These are phyloP conservation scores for Eremobia ochroleuca DNA, from an alignment of 2,888 invertebrate species.

Conservation along the genomic window DNA sequence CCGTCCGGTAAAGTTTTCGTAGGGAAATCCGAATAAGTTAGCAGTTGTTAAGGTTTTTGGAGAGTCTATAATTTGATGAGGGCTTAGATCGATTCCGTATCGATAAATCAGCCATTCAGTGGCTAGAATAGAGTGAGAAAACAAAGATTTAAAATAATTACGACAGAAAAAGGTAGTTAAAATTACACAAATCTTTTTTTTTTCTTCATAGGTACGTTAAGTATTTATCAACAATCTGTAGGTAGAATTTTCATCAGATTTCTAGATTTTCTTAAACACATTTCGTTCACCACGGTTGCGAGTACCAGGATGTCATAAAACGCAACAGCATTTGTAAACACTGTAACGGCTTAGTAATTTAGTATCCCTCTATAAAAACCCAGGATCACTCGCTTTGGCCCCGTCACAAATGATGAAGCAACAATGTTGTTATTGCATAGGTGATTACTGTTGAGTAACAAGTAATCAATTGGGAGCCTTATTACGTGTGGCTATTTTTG, in stretches of 20 bases:
- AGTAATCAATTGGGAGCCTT: conserved; percentile 47
- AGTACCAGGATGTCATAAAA: conserved; percentile 48
- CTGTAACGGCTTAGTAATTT: neutral
- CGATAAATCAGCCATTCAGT: neutral
- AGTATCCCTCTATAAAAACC: conserved; percentile 36
- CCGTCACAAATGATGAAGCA: conserved; percentile 45
- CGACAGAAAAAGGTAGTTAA: no score
- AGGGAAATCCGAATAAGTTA: conserved; percentile 1
- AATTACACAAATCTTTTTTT: neutral
- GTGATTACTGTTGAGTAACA: conserved; percentile 59
- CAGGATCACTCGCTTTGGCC: conserved; percentile 36
- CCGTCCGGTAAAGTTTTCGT: conserved; percentile 2
- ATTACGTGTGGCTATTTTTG: conserved; percentile 48
- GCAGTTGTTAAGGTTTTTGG: neutral
- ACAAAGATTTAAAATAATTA: neutral
- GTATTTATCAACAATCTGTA: neutral
- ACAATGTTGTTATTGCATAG: conserved; percentile 43
- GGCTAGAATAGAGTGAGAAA: neutral
- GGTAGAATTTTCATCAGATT: neutral
- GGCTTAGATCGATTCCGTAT: neutral
- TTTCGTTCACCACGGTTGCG: neutral
- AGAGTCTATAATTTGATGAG: neutral
- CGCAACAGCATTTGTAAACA: conserved; percentile 14
- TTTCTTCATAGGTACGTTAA: no score
- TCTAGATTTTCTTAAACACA: neutral